phyloP scores from a whole-genome alignment of 2,888 invertebrate species.

The Drosophila fungiperda region DNA sequence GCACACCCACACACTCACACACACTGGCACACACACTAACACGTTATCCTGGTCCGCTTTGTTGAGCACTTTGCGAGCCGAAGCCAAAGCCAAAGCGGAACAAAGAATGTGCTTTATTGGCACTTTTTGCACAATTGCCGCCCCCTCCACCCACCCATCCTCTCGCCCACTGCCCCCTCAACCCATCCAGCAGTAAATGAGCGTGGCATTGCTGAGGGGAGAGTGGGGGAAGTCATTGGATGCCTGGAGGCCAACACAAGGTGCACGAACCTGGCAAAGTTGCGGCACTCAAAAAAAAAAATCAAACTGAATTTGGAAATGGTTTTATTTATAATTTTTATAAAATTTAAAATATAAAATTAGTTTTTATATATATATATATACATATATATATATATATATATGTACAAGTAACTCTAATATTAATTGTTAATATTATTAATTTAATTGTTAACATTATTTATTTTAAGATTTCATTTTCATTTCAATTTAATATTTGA shows the following conservation, averaged over 20 bases:
- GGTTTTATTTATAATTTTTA: too few relatives aligned
- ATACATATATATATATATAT: too few relatives aligned
- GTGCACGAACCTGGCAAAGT: slow-evolving; percentile 57
- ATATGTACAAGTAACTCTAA: too few relatives aligned
- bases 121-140: slow-evolving; percentile 82
- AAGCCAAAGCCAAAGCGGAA: slow-evolving; percentile 62
- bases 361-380: too few relatives aligned
- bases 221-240: slow-evolving; percentile 20
- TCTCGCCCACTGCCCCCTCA: neutral
- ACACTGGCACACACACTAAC: slow-evolving; percentile 40
- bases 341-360: too few relatives aligned
- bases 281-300: slow-evolving; percentile 1
- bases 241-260: slow-evolving; percentile 62
- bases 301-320: too few relatives aligned
- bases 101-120: slow-evolving; percentile 84
- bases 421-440: too few relatives aligned
- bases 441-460: too few relatives aligned
- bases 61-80: slow-evolving; percentile 81
- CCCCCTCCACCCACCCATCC: slow-evolving; percentile 10
- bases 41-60: slow-evolving; percentile 71
- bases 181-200: slow-evolving; percentile 65
- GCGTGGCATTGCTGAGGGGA: slow-evolving; percentile 58
- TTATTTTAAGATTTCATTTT: too few relatives aligned
- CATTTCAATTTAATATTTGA: too few relatives aligned
- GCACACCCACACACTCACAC: slow-evolving; percentile 45